Evolutionary conservation across 2,888 invertebrate species (phyloP).

Genomic region (Synanthedon andrenaeformis): DNA sequence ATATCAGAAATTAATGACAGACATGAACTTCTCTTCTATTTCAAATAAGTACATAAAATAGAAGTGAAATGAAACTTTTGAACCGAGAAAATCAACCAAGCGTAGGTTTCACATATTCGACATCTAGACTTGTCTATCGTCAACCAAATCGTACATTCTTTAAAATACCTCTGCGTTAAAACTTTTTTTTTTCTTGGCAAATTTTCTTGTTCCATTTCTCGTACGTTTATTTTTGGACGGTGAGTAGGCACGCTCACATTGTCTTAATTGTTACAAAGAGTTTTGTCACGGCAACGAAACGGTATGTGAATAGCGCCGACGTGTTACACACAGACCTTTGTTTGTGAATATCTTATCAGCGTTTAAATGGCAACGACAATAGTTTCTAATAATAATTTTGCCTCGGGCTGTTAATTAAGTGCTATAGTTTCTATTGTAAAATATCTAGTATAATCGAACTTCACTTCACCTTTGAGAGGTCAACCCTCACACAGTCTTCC

Average conservation of each 20-base stretch:
- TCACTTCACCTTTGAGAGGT: no score
- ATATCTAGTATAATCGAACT: not conserved
- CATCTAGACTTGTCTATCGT: constrained; percentile 25
- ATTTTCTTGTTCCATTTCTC: constrained; percentile 40
- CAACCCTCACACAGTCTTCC: no score
- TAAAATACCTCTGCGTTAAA: constrained; percentile 13
- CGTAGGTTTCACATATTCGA: constrained; percentile 19
- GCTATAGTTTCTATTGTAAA: not conserved
- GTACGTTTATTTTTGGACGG: constrained; percentile 35
- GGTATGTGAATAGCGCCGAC: not conserved
- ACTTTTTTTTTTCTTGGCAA: constrained; percentile 49
- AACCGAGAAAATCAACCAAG: no score
- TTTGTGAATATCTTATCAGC: not conserved
- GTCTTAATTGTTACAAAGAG: constrained; percentile 6
- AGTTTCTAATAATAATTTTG: not conserved
- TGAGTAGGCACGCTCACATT: constrained; percentile 31
- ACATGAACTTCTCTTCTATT: no score
- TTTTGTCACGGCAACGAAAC: not conserved
- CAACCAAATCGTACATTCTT: constrained; percentile 13
- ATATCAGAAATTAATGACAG: no score
- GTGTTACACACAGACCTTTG: not conserved
- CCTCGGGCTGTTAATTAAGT: not conserved
- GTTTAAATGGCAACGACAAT: not conserved
- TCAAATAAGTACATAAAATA: no score
- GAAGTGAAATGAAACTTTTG: no score